phyloP scores from a whole-genome alignment of 2,113 vertebrate genomes.

The Ceyx melanurus region DNA sequence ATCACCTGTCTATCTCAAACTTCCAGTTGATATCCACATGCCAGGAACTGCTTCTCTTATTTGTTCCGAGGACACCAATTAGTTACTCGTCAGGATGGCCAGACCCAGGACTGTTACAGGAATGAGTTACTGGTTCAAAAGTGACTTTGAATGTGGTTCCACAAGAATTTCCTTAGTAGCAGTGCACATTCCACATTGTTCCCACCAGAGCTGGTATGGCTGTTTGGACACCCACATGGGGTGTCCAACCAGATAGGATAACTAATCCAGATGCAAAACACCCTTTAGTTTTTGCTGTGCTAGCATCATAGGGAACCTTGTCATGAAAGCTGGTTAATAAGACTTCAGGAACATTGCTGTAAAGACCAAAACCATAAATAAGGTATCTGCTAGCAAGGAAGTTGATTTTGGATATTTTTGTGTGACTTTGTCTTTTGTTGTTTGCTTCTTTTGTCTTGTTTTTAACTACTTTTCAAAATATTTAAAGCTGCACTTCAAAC shows the following conservation, averaged over 20 bases:
- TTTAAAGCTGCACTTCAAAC: background rate
- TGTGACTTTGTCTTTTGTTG: too few relatives aligned
- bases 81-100: background rate
- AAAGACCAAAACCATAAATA: conserved; percentile 12
- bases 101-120: background rate
- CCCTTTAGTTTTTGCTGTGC: background rate
- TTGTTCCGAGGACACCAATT: background rate
- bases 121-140: background rate
- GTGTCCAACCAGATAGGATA: background rate
- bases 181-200: background rate
- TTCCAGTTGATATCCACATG: background rate
- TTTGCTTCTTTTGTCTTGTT: background rate
- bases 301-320: background rate
- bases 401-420: background rate
- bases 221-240: background rate
- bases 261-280: background rate
- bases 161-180: background rate
- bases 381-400: background rate
- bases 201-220: background rate
- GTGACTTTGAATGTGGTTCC: background rate
- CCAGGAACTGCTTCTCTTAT: background rate
- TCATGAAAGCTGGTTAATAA: background rate
- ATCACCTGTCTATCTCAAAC: background rate
- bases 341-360: background rate
- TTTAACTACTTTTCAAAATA: background rate